Evolutionary conservation across 2,113 vertebrate genomes (phyloP), one percentile per base, ranked within the genome.

Genomic region (Empidonax traillii): DNA sequence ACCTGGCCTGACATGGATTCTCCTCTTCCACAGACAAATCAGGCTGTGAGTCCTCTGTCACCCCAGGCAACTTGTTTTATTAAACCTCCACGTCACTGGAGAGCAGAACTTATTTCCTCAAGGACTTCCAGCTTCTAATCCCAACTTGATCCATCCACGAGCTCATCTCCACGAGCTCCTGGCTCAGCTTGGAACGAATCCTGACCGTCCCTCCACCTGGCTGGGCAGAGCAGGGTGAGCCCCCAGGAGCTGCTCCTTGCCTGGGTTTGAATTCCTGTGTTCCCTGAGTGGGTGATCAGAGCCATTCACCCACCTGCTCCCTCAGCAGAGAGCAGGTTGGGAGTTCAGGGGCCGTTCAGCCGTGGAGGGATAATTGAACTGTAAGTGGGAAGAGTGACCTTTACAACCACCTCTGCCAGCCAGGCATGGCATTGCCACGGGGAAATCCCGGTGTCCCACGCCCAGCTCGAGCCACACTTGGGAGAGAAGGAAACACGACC

Each of bases 1-100:
- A 1, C 13, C 28, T 1, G 12, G 33, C 28, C 30, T 75, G 83
- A 43, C 4, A 2, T 1, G 3, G 76, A n/a, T 49, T n/a, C 20
- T 12, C 35, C 19, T 14, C 28, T 35, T 71, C 27, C 58, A 10
- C 80, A 75, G 46, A 1, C 4, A 6, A 47, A 24, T 8, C 30
- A 23, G 43, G 17, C 7, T 77, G 53, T 12, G 39, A 41, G 39
- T 77, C n/a, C 75, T 74, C 65, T 65, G 25, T 15, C 24, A 9
- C 25, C 22, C 10, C 69, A 47, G n/a, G 8, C 67, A 15, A 39
- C 3, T 16, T 39, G 31, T 58, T 72, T 44, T 12, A 11, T 12
- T 24, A 74, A 83, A 14, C 16, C 37, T 53, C 6, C 7, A 0
- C 23, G 49, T 41, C 51, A 3, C 4, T 3, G 13, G 51, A 30